A percentile compares a stretch with the other conserved stretches of the same genome.
phyloP scores from a whole-genome alignment of 1,140 invertebrate genomes.

The Lordiphosa stackelbergi region DNA sequence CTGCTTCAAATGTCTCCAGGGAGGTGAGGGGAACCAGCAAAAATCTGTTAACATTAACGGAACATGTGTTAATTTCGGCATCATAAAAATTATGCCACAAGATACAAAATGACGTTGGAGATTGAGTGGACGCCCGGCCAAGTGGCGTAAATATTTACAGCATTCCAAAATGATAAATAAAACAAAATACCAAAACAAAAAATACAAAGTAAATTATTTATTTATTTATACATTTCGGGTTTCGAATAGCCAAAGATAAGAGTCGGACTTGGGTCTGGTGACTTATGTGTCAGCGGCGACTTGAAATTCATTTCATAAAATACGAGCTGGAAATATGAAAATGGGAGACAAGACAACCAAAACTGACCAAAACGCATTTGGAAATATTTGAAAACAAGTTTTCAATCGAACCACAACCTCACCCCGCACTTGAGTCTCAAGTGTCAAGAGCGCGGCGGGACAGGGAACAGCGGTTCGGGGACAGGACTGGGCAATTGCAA shows the following conservation, averaged over 20 bases:
- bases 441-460: conserved; percentile 34
- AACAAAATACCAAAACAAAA: conserved; percentile 49
- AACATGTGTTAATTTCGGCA: conserved; percentile 63
- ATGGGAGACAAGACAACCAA: conserved; percentile 19
- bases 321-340: conserved; percentile 59
- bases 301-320: conserved; percentile 49
- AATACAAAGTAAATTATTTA: conserved; percentile 56
- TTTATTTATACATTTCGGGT: conserved; percentile 38
- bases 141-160: conserved; percentile 55
- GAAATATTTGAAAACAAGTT: conserved; percentile 67
- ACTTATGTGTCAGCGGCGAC: conserved; percentile 39
- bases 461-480: conserved; percentile 7
- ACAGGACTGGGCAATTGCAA: conserved; percentile 36
- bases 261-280: conserved; percentile 33
- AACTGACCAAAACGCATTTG: conserved; percentile 49
- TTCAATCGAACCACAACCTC: conserved; percentile 34
- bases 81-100: conserved; percentile 53
- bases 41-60: conserved; percentile 40
- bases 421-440: conserved; percentile 56
- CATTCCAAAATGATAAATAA: conserved; percentile 54
- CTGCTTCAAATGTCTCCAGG: conserved; percentile 25
- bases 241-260: conserved; percentile 52
- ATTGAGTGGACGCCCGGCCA: conserved; percentile 7
- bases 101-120: conserved; percentile 17
- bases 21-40: conserved; percentile 8